Evolutionary conservation across 2,888 invertebrate species (phyloP).

Genomic region (Gnatocerus cornutus): DNA sequence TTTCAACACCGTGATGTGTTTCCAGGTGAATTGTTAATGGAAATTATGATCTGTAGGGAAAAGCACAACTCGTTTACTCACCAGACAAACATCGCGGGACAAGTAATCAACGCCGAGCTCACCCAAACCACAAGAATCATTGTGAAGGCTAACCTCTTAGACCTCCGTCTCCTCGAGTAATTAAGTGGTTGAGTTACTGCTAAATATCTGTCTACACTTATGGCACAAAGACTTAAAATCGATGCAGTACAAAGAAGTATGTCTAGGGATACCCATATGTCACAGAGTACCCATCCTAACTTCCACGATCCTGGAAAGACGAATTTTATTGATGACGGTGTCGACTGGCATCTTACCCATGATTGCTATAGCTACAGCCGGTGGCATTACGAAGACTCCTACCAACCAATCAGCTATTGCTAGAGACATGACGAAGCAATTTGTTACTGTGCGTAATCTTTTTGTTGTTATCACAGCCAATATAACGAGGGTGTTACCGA

Average conservation of each 20-base stretch:
- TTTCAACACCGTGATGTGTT: neutral
- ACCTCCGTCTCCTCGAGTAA: slow-evolving; percentile 91
- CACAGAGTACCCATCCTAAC: slow-evolving; percentile 90
- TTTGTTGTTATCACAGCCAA: slow-evolving; percentile 90
- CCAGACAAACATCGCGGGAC: slow-evolving; percentile 96
- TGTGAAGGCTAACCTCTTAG: slow-evolving; percentile 86
- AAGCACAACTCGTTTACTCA: slow-evolving; percentile 69
- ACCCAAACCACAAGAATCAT: slow-evolving; percentile 95
- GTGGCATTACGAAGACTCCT: slow-evolving; percentile 95
- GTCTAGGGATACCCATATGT: slow-evolving; percentile 94
- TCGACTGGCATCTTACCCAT: slow-evolving; percentile 78
- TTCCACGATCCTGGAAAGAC: slow-evolving; percentile 85
- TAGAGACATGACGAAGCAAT: slow-evolving; percentile 95
- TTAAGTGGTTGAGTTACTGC: slow-evolving; percentile 95
- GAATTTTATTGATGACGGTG: neutral
- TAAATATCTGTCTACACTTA: slow-evolving; percentile 92
- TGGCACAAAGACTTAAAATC: slow-evolving; percentile 93
- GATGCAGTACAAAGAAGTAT: slow-evolving; percentile 95
- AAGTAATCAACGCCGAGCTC: slow-evolving; percentile 91
- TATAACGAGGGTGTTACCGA: slow-evolving; percentile 93
- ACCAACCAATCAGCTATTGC: slow-evolving; percentile 95
- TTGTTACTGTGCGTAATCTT: slow-evolving; percentile 92
- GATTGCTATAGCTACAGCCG: slow-evolving; percentile 91
- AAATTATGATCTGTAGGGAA: too few species aligned
- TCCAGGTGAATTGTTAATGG: neutral